phyloP scores from a whole-genome alignment of 2,797 vertebrate species.

The Euphonia xanthogaster region DNA sequence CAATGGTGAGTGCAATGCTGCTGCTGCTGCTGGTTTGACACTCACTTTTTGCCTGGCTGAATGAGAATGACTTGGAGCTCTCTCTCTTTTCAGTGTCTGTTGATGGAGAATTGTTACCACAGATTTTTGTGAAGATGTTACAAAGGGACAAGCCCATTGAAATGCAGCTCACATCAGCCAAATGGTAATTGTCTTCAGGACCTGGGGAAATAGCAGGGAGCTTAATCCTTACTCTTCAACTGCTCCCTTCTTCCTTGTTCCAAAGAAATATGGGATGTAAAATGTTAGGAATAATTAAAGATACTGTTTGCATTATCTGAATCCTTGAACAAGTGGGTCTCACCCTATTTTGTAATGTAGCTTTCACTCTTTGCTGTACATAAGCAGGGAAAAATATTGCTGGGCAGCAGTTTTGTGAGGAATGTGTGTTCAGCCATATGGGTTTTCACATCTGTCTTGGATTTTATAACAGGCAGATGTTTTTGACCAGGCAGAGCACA shows the following conservation, averaged over 20 bases:
- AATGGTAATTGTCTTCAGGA: conserved; percentile 86
- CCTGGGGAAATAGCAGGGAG: not conserved
- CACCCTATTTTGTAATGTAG: not conserved
- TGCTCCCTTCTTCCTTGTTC: not conserved
- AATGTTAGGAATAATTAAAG: not conserved
- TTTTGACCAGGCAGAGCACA: not conserved
- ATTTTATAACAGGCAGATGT: not conserved
- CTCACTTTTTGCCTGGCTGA: not conserved
- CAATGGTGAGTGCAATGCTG: conserved; percentile 85
- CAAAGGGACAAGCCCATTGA: conserved; percentile 98
- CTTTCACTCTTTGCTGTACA: not conserved
- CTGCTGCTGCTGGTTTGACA: not conserved
- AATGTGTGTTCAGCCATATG: not conserved
- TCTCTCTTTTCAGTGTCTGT: conserved; percentile 85
- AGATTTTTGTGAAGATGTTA: conserved; percentile 99
- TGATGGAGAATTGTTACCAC: conserved; percentile 92
- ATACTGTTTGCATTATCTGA: not conserved
- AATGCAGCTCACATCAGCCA: conserved; percentile 98
- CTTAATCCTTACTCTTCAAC: not conserved
- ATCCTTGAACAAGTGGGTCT: not conserved
- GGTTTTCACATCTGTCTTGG: not conserved
- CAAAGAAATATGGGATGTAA: not conserved
- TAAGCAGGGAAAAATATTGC: not conserved
- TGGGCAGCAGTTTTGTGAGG: not conserved
- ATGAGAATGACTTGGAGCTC: conserved; percentile 39